A percentile compares a stretch with the other conserved stretches of the same genome.
These are phyloP conservation scores for Myotis yumanensis DNA, from an alignment of 2,113 vertebrate genomes.

Conservation along the genomic window DNA sequence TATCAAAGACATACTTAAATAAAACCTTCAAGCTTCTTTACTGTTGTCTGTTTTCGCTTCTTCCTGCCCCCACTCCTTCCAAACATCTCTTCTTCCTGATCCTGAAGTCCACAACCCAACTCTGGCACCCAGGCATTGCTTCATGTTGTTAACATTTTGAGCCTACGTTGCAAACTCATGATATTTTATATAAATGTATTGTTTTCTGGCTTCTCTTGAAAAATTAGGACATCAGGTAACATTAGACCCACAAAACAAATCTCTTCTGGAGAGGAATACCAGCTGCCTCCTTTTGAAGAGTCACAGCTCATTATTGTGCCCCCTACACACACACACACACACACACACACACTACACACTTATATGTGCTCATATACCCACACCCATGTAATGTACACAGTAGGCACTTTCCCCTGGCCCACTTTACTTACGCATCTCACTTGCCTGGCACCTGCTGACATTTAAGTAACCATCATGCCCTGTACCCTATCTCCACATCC, in stretches of 20 bases:
- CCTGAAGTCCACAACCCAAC: background rate
- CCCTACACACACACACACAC: background rate
- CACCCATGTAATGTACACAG: background rate
- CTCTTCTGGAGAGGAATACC: background rate
- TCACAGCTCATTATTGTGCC: background rate
- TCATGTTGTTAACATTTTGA: background rate
- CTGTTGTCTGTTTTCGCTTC: conserved; percentile 57
- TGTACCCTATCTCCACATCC: background rate
- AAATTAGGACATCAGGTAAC: background rate
- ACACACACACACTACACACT: background rate
- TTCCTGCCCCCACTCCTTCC: background rate
- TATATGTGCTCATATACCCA: background rate
- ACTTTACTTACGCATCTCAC: background rate
- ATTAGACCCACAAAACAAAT: background rate
- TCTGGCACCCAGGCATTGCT: background rate
- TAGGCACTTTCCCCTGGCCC: background rate
- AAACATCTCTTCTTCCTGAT: background rate
- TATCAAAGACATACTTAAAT: conserved; percentile 83
- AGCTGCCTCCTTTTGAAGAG: background rate
- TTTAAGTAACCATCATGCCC: background rate
- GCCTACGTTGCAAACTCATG: background rate
- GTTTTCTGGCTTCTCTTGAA: background rate
- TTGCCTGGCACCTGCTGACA: background rate
- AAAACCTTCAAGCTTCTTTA: conserved; percentile 84
- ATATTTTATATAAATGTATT: background rate